Percentiles rank a stretch among this genome's conserved stretches.
Conservation (phyloP, 2,797 vertebrate genomes). For the Lacerta viridis region DNA sequence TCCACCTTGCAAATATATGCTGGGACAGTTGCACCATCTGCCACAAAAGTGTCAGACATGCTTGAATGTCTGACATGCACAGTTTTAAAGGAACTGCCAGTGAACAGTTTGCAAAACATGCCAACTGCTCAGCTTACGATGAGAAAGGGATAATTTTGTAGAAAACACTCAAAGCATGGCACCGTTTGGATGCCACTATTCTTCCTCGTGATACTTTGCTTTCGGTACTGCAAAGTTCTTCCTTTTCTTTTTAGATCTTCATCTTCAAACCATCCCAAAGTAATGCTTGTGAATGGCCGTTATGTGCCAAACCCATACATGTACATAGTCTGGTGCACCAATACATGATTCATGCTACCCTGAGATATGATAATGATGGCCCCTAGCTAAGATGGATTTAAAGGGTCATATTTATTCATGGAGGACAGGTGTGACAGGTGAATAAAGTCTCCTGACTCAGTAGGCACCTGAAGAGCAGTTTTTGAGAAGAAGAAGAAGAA, state of each 20-base stretch:
- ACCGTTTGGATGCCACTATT: not conserved
- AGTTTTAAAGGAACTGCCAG: conserved; percentile 65
- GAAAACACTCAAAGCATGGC: conserved; percentile 34
- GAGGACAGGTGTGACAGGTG: not conserved
- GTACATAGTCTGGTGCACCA: not conserved
- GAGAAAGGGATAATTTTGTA: conserved; percentile 38
- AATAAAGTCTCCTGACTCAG: not conserved
- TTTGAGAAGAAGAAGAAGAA: too few relatives aligned
- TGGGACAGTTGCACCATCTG: conserved; percentile 66
- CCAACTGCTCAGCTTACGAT: conserved; percentile 58
- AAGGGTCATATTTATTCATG: not conserved
- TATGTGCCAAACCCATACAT: not conserved
- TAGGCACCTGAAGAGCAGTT: not conserved
- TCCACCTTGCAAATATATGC: conserved; percentile 60
- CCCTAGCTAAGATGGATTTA: not conserved
- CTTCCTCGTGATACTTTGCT: not conserved
- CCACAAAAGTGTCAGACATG: conserved; percentile 60
- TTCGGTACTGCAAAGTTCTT: not conserved
- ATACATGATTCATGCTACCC: not conserved
- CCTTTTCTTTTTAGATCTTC: not conserved
- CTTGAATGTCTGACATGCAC: conserved; percentile 54
- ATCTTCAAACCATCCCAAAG: not conserved
- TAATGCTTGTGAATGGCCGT: not conserved
- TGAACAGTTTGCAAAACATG: conserved; percentile 62
- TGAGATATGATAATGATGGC: too few relatives aligned